Evolutionary conservation across 2,797 vertebrate species (phyloP).

Genomic region (Neoniphon sammara): DNA sequence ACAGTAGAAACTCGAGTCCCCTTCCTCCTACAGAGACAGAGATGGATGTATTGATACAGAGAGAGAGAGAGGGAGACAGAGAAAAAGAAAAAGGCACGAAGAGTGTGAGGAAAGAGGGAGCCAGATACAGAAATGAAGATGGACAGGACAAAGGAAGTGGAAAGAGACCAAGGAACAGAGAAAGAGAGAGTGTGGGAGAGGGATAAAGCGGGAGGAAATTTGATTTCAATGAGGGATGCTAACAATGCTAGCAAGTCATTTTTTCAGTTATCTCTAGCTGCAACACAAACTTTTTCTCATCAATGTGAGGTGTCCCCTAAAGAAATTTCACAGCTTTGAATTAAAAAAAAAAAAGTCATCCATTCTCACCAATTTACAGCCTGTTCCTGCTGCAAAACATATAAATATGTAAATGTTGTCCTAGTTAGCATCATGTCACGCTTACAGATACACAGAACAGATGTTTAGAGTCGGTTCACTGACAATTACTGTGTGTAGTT

Average conservation of each 20-base stretch:
- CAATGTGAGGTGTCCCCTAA: constrained; percentile 1
- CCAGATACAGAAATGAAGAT: neutral
- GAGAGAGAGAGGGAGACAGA: neutral
- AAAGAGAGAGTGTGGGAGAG: too few relatives aligned
- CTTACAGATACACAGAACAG: neutral
- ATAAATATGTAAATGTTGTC: neutral
- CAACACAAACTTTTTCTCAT: neutral
- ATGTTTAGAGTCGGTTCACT: neutral
- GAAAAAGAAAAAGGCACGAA: neutral
- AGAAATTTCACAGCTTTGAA: neutral
- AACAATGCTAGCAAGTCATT: neutral
- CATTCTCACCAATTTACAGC: neutral
- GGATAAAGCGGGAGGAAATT: neutral
- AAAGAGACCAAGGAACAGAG: neutral
- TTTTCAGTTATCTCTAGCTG: neutral
- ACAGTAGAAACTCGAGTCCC: constrained; percentile 94
- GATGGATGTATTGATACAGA: neutral
- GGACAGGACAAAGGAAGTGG: neutral
- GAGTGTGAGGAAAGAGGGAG: neutral
- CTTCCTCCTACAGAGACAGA: constrained; percentile 80
- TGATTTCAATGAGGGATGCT: constrained; percentile 13
- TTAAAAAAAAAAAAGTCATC: neutral
- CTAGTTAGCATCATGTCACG: neutral
- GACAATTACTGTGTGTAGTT: too few relatives aligned
- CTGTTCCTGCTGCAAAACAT: neutral